Conservation (phyloP, 2,113 vertebrate species). For the Rhagologus leucostigma region DNA sequence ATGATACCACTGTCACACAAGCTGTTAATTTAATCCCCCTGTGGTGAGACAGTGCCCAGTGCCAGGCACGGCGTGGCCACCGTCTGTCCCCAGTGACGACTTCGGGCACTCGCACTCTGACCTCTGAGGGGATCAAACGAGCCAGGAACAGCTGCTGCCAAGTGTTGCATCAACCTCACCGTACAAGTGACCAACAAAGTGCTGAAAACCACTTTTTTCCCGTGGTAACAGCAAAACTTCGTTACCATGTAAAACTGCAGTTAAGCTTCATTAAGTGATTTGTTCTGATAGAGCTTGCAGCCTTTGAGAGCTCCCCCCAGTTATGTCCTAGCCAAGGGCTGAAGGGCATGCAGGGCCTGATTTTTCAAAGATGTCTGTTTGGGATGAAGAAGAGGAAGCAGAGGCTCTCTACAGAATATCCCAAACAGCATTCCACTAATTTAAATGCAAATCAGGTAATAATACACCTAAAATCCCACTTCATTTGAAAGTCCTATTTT, state of each 20-base stretch:
- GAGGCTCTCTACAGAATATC: background rate
- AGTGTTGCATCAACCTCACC: background rate
- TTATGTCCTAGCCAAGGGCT: background rate
- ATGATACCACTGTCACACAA: background rate
- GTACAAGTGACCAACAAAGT: background rate
- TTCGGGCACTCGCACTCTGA: accelerated
- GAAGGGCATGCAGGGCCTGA: background rate
- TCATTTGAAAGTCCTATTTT: background rate
- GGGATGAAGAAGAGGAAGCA: background rate
- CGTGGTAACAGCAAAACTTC: background rate
- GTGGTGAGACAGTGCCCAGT: accelerated
- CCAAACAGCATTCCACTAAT: background rate
- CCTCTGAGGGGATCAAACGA: accelerated
- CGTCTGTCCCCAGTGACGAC: accelerated
- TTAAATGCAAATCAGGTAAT: conserved; percentile 28
- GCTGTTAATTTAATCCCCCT: background rate
- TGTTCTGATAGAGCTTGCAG: background rate
- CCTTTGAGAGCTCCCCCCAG: background rate
- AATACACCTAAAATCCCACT: background rate
- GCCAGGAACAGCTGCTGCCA: background rate
- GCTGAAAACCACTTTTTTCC: background rate
- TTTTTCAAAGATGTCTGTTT: background rate
- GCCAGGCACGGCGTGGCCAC: background rate
- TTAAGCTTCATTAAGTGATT: background rate
- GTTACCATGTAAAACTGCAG: background rate